Evolutionary conservation across 2,113 vertebrate species (phyloP), one percentile per base, ranked within the genome.

Genomic region (Petrocephalus microphthalmus): DNA sequence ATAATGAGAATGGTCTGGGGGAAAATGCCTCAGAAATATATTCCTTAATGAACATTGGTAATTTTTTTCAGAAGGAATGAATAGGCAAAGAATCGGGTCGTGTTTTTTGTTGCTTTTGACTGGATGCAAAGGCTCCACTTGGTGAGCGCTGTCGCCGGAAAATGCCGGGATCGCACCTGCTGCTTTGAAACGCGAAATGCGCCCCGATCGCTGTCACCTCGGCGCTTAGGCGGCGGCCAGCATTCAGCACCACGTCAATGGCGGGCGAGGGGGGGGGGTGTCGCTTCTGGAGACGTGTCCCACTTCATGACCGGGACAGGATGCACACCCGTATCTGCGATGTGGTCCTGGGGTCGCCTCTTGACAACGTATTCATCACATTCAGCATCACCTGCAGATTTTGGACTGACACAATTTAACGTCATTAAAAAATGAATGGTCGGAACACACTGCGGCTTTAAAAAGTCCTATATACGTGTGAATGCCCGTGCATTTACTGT

Each of bases 81-180:
- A 83, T 49, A 47, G 81, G 20, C 81, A 49, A 49, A 45, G 37
- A 22, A 49, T 83, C 81, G 60, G n/a, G 60, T 3, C n/a, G 25
- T 13, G 60, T 42, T 49, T 83, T 78, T 83, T 83, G 81, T 83
- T 83, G 49, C 81, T 83, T 83, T 83, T 83, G 81, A 83, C 42
- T 42, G 20, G 81, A 4, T 42, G 45, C 42, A 45, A n/a, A 45
- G 37, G 74, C 74, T 45, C 45, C 81, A 83, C 81, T 83, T 83
- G 81, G 81, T 3, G 81, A 22, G 49, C 45, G 17, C 22, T 49
- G 19, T 45, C 45, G 42, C 45, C 81, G 20, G 37, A 83, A 47
- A 67, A 67, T 67, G 25, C 60, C 60, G 60, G 60, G 85, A 86
- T 67, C 85, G 84, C 89, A 89, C 89, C 89, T 89, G 89, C 89